These are phyloP conservation scores for Hydra vulgaris DNA, from an alignment of 30 jellyfish, hydroid and myxozoan genomes.

Conservation along the genomic window DNA sequence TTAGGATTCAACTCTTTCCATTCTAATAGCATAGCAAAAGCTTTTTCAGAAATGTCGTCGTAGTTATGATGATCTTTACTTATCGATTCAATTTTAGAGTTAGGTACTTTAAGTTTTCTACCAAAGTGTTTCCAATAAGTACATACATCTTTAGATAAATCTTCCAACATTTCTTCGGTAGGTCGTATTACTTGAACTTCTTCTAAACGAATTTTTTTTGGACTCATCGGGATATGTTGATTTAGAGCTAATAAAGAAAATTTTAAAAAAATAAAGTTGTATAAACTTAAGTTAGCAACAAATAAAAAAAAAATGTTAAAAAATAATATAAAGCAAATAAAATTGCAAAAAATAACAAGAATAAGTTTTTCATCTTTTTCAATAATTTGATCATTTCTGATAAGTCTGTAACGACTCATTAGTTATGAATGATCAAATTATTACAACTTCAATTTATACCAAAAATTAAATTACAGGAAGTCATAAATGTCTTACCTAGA, in stretches of 20 bases:
- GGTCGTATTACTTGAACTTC: conserved; percentile 25
- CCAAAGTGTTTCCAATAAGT: conserved; percentile 78
- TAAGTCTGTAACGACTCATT: too few relatives aligned
- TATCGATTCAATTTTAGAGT: conserved; percentile 37
- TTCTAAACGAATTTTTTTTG: not conserved
- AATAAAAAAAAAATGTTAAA: too few relatives aligned
- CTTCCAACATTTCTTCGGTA: conserved; percentile 52
- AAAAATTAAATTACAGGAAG: too few relatives aligned
- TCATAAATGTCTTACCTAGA: too few relatives aligned
- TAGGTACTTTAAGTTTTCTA: conserved; percentile 45
- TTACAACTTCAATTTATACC: too few relatives aligned
- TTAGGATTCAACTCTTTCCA: conserved; percentile 54
- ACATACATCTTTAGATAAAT: conserved; percentile 43
- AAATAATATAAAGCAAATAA: too few relatives aligned
- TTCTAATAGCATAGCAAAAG: conserved; percentile 66
- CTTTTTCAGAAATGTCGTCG: conserved; percentile 77
- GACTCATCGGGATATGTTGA: conserved; percentile 2
- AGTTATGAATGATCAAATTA: too few relatives aligned
- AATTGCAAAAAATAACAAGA: too few relatives aligned
- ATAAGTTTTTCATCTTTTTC: too few relatives aligned
- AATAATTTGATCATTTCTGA: too few relatives aligned
- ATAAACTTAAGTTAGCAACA: not conserved
- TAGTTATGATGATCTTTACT: conserved; percentile 73
- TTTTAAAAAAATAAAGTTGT: too few relatives aligned
- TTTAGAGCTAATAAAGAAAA: not conserved